These are phyloP conservation scores for Aldrovandia affinis DNA, from an alignment of 2,797 vertebrate genomes.

Conservation along the genomic window DNA sequence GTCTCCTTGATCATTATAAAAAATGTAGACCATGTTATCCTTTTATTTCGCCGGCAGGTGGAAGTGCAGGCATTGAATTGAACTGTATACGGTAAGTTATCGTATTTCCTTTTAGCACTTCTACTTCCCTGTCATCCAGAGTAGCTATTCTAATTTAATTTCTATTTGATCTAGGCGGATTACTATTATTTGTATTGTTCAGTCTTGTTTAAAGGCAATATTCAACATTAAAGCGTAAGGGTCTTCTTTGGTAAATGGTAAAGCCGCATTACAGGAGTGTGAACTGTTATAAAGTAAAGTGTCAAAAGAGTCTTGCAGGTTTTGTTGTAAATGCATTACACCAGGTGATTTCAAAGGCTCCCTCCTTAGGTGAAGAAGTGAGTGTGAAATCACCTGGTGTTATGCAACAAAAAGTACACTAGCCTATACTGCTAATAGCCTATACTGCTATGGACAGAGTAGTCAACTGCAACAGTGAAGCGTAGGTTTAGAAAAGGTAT, in stretches of 20 bases:
- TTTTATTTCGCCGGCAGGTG: slow-evolving; percentile 46
- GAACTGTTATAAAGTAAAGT: neutral
- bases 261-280: neutral
- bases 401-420: no score
- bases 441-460: no score
- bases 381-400: no score
- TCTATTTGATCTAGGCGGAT: neutral
- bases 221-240: neutral
- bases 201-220: neutral
- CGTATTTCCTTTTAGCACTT: neutral
- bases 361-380: no score
- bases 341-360: no score
- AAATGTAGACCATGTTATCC: neutral
- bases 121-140: neutral
- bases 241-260: neutral
- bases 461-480: no score
- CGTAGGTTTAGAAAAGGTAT: no score
- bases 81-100: neutral
- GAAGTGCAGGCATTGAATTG: slow-evolving; percentile 35
- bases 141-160: neutral
- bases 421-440: no score
- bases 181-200: neutral
- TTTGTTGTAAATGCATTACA: no score
- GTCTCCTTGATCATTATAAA: neutral
- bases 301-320: neutral